Base-by-base conservation (phyloP, 2,888 invertebrate genomes). In the Euproctis similis region DNA sequence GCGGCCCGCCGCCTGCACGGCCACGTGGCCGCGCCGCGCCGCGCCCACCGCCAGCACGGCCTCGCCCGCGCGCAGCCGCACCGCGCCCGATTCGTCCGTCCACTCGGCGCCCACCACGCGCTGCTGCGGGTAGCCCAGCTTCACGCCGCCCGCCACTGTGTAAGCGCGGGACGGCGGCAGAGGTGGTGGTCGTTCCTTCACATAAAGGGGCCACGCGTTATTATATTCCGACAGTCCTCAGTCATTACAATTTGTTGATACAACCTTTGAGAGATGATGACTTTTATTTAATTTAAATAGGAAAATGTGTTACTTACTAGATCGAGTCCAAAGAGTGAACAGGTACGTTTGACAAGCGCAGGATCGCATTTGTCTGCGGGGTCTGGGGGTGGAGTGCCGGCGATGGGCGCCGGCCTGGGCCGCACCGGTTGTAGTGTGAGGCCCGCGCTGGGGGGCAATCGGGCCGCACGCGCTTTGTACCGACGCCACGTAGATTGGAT, bases 61-160 rank as follows among this genome's bases (percentile, higher is more conserved):
- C 71, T 96, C 95, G 31, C 96, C 96, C 72, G 93, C 92, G 57
- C 91, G 87, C 59, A 84, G 75, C 16, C 72, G 65, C 64, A 73
- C 51, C 27, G 51, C 61, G 28, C 67, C 70, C 28, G 60, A 72
- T 39, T 68, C 80, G 42, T 84, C 87, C 47, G 92, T 91, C 85
- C 92, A 97, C 50, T 92, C 92, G 87, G 93, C 92, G 77, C 94
- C 94, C 93, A 97, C 95, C 34, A 93, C 87, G 62, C 97, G 89
- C 49, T 91, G 93, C 82, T 97, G 97, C 41, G 97, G 97, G 85
- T 96, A 97, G 52, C 94, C 92, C 46, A 96, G 85, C 82, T 96
- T 96, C 34, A 94, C 93, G 70, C 95, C 95, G 53, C 95, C 95
- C 13, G 92, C 87, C 34, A 97, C 94, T 4, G 95, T 96, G 80